Base-by-base conservation (phyloP, 2,888 invertebrate species). In the Abrostola triplasia region DNA sequence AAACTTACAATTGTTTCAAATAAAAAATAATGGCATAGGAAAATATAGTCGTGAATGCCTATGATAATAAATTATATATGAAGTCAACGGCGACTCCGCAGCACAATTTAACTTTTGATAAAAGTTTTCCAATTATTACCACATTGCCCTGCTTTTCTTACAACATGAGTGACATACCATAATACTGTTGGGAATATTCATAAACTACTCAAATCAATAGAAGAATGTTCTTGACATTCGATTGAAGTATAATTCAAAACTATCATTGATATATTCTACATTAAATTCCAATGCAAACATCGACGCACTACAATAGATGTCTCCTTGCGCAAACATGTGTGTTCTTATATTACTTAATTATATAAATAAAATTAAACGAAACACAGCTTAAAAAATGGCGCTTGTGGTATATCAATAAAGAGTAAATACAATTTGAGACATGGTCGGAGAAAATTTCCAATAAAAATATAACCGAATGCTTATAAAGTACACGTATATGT, bases 401-500 rank as follows among this genome's bases (percentile, higher is more conserved):
- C 55, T 63, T 37, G 48, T 41, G 44, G 64, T 62, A 48, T 62
- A 41, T 70, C 55, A 48, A 58, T 40, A 42, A 48, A n/a, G 59
- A 53, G 49, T 6, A 47, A 41, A 48, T 65, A 50, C 59, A 49
- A 52, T 35, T 49, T 61, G 61, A 59, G 51, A 60, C 54, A 67
- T 73, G 62, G 61, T 64, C 59, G 53, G 71, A 59, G 37, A 70
- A 53, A 60, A 57, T 68, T 64, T 67, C 59, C 52, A 56, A 58
- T 36, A 70, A 75, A 73, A 76, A 76, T 80, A 69, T 77, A 73
- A 80, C 62, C 61, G 65, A 69, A 64, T 76, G 60, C 70, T 80
- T 76, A 73, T 70, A 74, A 81, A 77, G 70, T 79, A 80, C 82
- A 82, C 73, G 72, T 67, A 60, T 71, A 65, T 65, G 75, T 75